Evolutionary conservation across 2,888 invertebrate species (phyloP).

Genomic region (Rotaria socialis): DNA sequence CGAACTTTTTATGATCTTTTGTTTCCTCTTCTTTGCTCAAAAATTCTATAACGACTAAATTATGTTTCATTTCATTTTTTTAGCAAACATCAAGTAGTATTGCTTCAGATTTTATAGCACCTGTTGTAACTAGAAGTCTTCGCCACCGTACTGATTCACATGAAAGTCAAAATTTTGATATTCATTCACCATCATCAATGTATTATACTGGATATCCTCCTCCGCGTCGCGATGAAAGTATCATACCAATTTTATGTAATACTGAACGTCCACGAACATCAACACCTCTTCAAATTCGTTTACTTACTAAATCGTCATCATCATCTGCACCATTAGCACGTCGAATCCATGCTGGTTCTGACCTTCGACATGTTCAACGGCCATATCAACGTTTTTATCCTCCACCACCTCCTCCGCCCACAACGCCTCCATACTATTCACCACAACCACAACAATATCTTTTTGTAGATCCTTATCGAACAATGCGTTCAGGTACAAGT

Average conservation of each 20-base stretch:
- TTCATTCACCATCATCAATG: neutral
- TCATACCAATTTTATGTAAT: neutral
- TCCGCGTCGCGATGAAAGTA: neutral
- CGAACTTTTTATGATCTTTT: too few relatives aligned
- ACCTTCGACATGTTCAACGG: neutral
- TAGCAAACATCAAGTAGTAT: slow-evolving; percentile 8
- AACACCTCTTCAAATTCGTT: slow-evolving; percentile 29
- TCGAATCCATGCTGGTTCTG: neutral
- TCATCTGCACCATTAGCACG: neutral
- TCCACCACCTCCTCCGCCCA: neutral
- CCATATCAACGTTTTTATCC: neutral
- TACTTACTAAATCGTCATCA: neutral
- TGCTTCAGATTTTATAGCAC: slow-evolving; percentile 26
- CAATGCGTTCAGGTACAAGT: neutral
- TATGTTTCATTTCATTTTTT: neutral
- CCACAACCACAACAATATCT: slow-evolving; percentile 10
- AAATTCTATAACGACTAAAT: too few relatives aligned
- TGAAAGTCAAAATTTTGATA: neutral
- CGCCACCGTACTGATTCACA: neutral
- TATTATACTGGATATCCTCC: neutral
- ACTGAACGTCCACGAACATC: slow-evolving; percentile 13
- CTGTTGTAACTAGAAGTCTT: neutral
- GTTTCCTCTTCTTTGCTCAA: too few relatives aligned
- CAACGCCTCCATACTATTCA: neutral
- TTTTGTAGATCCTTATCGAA: slow-evolving; percentile 29